A percentile compares a stretch with the other conserved stretches of the same genome.
phyloP scores from a whole-genome alignment of 1,140 invertebrate species.

The Melanaphis sacchari region DNA sequence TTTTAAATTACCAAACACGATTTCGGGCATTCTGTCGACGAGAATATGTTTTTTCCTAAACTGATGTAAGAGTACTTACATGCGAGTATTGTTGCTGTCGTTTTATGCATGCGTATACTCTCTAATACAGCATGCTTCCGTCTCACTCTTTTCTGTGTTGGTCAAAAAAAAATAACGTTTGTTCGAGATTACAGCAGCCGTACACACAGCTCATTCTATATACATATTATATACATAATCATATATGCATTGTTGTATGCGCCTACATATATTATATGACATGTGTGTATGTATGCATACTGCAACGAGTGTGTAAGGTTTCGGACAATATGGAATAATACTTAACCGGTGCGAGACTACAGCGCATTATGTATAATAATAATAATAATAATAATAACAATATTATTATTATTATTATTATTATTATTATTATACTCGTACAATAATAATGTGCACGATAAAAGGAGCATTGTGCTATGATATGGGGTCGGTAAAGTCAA shows the following conservation, averaged over 20 bases:
- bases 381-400: constrained; percentile 11
- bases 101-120: accelerated
- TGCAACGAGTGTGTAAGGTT: not conserved
- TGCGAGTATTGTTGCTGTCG: not conserved
- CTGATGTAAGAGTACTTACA: not conserved
- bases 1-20: not conserved
- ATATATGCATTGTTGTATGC: not conserved
- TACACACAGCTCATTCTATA: not conserved
- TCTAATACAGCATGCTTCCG: not conserved
- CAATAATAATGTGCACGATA: constrained; percentile 39
- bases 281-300: not conserved
- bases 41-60: not conserved
- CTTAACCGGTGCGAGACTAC: not conserved
- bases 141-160: not conserved
- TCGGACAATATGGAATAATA: constrained; percentile 9
- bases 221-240: too few relatives aligned
- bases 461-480: constrained; percentile 19
- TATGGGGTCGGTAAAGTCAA: constrained; percentile 45
- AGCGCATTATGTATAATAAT: not conserved
- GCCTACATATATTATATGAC: too few relatives aligned
- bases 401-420: constrained; percentile 45
- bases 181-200: not conserved
- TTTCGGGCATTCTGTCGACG: not conserved
- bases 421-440: constrained; percentile 3
- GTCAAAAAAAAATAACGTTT: not conserved